Evolutionary conservation across 2,113 vertebrate species (phyloP), one percentile per base, ranked within the genome.

Genomic region (Centropristis striata): DNA sequence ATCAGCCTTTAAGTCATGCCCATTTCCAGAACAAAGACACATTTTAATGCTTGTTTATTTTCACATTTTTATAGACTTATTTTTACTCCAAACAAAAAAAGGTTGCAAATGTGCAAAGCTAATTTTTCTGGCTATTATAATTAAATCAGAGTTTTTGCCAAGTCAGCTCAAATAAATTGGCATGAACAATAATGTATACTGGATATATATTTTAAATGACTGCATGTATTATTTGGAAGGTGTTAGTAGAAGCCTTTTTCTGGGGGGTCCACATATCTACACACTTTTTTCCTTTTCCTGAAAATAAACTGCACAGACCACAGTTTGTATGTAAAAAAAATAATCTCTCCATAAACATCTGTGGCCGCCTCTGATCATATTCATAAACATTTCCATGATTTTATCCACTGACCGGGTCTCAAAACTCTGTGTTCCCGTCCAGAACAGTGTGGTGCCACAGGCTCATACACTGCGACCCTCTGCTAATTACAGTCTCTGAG

Each of bases 351-450:
- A 39, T 77, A 83, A 87, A 85, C 79, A 85, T 75, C 59, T 72
- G 79, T 37, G 72, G 53, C 16, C 13, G n/a, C 51, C 80, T 36
- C 21, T 55, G 59, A 71, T 80, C 64, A 44, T 15, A 18, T 37
- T 77, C 71, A 42, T 58, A 83, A 80, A 85, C 79, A 87, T 70
- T 79, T 76, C 63, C 84, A 79, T 76, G 59, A 75, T 74, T 80
- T 76, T 60, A 64, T 82, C 55, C 73, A 4, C 51, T 68, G 76
- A 59, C 77, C 60, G 21, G 15, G 64, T 44, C 36, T 70, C 50
- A 44, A 63, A 71, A 46, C 23, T 39, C 57, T 0, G 4, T 6
- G 36, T 67, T 41, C 54, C 37, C 5, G 66, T 82, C 67, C 80
- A 50, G 50, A 70, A 49, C 55, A n/a, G 20, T 54, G 66, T 25